Evolutionary conservation across 2,797 vertebrate genomes (phyloP).

Genomic region (Paramormyrops hopkinsi): DNA sequence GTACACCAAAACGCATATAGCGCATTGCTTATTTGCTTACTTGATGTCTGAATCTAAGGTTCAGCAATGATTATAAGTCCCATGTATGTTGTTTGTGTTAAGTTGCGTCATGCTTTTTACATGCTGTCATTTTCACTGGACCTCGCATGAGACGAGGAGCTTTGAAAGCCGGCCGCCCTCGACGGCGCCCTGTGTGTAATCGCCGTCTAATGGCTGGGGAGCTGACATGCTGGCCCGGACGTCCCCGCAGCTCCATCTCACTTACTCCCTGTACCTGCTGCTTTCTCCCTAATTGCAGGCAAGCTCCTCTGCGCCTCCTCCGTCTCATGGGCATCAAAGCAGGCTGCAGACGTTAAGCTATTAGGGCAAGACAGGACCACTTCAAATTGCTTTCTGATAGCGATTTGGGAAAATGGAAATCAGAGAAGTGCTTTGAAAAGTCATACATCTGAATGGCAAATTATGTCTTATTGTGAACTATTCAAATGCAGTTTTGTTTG

Average conservation of each 20-base stretch:
- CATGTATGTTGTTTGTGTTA: slow-evolving; percentile 36
- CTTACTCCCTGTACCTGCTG: slow-evolving; percentile 26
- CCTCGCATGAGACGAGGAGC: slow-evolving; percentile 53
- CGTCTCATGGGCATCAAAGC: slow-evolving; percentile 25
- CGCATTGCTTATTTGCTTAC: background rate
- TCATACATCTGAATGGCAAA: background rate
- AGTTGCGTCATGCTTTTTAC: slow-evolving; percentile 40
- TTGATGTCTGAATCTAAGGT: background rate
- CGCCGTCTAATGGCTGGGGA: slow-evolving; percentile 54
- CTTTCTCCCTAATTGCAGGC: slow-evolving; percentile 24
- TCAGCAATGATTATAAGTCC: slow-evolving; percentile 22
- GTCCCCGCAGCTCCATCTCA: slow-evolving; percentile 22
- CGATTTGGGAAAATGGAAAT: slow-evolving; percentile 3
- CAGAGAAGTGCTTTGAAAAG: background rate
- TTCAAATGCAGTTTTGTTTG: background rate
- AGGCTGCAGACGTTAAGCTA: slow-evolving; percentile 4
- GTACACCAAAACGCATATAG: background rate
- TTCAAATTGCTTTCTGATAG: slow-evolving; percentile 23
- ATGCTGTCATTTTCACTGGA: slow-evolving; percentile 47
- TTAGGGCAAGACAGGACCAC: slow-evolving; percentile 12
- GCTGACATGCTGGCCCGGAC: slow-evolving; percentile 37
- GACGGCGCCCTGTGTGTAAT: slow-evolving; percentile 54
- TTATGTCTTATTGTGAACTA: background rate
- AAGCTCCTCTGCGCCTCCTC: slow-evolving; percentile 20
- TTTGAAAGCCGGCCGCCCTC: slow-evolving; percentile 49